Percentiles rank a stretch among this genome's conserved stretches.
Evolutionary conservation across 2,888 invertebrate genomes (phyloP).

Genomic region (Ophioninae sp.): DNA sequence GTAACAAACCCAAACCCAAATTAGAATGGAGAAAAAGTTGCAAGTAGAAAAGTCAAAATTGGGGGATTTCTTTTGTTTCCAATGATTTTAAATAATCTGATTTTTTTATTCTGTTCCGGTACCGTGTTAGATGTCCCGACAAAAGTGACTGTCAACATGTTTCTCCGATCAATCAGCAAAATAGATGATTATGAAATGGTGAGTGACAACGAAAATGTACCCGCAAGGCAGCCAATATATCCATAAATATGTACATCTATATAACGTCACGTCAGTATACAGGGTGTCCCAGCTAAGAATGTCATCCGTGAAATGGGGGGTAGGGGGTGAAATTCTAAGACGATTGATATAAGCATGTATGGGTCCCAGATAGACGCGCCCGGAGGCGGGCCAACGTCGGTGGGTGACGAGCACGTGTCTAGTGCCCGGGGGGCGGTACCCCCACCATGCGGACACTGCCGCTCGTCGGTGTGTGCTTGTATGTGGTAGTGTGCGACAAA

Average conservation of each 20-base stretch:
- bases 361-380: too few relatives aligned
- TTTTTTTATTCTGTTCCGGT: slow-evolving; percentile 81
- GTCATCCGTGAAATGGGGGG: too few relatives aligned
- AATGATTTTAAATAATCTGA: slow-evolving; percentile 66
- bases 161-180: slow-evolving; percentile 98
- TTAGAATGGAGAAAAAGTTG: slow-evolving; percentile 1
- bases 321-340: too few relatives aligned
- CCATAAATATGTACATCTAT: slow-evolving; percentile 65
- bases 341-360: too few relatives aligned
- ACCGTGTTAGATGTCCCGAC: slow-evolving; percentile 89
- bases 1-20: not conserved
- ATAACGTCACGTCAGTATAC: slow-evolving; percentile 74
- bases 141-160: slow-evolving; percentile 96
- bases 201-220: slow-evolving; percentile 83
- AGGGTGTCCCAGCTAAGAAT: too few relatives aligned
- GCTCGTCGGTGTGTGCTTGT: too few relatives aligned
- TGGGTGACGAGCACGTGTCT: too few relatives aligned
- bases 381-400: too few relatives aligned
- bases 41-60: slow-evolving; percentile 53
- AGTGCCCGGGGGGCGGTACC: too few relatives aligned
- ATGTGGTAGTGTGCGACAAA: too few relatives aligned
- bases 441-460: too few relatives aligned
- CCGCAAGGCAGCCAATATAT: slow-evolving; percentile 72
- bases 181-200: slow-evolving; percentile 99
- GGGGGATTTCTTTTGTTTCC: slow-evolving; percentile 48